phyloP scores from a whole-genome alignment of 2,113 vertebrate species.

The Scomber scombrus region DNA sequence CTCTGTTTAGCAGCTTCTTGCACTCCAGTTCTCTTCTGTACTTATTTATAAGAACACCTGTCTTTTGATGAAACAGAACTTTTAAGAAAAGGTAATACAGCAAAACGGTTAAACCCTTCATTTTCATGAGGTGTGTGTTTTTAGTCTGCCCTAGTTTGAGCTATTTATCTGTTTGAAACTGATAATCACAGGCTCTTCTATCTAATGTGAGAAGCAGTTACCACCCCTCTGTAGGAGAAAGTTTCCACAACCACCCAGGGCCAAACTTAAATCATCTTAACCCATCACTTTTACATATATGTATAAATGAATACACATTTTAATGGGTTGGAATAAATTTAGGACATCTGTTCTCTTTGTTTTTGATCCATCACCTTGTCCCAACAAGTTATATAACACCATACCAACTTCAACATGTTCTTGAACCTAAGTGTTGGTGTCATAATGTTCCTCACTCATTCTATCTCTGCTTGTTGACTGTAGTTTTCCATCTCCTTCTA shows the following conservation, averaged over 20 bases:
- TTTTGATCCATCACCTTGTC: background rate
- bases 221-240: slow-evolving; percentile 22
- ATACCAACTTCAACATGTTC: slow-evolving; percentile 15
- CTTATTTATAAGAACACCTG: slow-evolving; percentile 22
- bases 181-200: slow-evolving; percentile 53
- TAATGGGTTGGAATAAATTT: background rate
- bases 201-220: slow-evolving; percentile 40
- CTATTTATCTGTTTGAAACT: slow-evolving; percentile 53
- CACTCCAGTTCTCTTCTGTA: slow-evolving; percentile 7
- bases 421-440: slow-evolving; percentile 40
- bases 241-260: slow-evolving; percentile 28
- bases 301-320: no score
- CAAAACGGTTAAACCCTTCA: slow-evolving; percentile 21
- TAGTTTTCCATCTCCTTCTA: slow-evolving; percentile 72
- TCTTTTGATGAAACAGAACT: slow-evolving; percentile 19
- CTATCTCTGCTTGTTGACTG: slow-evolving; percentile 42
- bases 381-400: background rate
- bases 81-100: background rate
- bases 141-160: slow-evolving; percentile 46
- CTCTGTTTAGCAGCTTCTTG: no score
- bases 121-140: slow-evolving; percentile 12
- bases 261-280: slow-evolving; percentile 22
- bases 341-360: background rate
- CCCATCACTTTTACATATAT: background rate
- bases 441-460: slow-evolving; percentile 40